Evolutionary conservation across 2,113 vertebrate species (phyloP), one percentile per base, ranked within the genome.

Genomic region (Clupea harengus): DNA sequence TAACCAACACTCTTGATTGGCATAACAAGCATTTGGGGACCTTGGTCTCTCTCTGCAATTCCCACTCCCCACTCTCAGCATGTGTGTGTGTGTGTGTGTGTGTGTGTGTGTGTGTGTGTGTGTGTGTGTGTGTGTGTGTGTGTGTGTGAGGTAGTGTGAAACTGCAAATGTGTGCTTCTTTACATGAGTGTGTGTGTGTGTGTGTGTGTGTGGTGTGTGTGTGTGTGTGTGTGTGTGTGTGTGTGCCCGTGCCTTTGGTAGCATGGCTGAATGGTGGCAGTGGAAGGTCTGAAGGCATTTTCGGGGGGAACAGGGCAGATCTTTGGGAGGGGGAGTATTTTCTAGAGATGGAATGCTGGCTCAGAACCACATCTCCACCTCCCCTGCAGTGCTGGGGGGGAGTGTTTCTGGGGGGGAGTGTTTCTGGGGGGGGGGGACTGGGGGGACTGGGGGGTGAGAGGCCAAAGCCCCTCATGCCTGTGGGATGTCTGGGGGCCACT

Each of bases 1-100:
- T 91, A 87, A 89, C 91, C 84, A 84, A 91, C 91, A 86, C 83
- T 84, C 89, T 90, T 95, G 93, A 94, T 93, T 93, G 93, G 91
- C 93, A 92, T 86, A 89, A 90, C 85, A 91, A 92, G 84, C 88
- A 9, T 89, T 81, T 88, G 39, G 84, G 87, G 64, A 72, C 64
- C 64, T 13, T 10, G 3, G 64, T 72, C 64, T 32, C 57, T 7
- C 18, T 5, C 22, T 22, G 20, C 60, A 72, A 4, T 28, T 25
- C n/a, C 64, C 64, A 86, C 86, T 84, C 44, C 86, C 85, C 10
- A 60, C 28, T 6, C 0, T 3, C 64, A 64, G 60, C 10, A 1
- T 67, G 60, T 2, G 60, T 67, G 60, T 67, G 60, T 64, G 57
- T 64, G 28, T 39, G 81, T 20, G 57, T 54, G 11, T 49, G 54